Conservation (phyloP, 2,113 vertebrate species). For the Phainopepla nitens region DNA sequence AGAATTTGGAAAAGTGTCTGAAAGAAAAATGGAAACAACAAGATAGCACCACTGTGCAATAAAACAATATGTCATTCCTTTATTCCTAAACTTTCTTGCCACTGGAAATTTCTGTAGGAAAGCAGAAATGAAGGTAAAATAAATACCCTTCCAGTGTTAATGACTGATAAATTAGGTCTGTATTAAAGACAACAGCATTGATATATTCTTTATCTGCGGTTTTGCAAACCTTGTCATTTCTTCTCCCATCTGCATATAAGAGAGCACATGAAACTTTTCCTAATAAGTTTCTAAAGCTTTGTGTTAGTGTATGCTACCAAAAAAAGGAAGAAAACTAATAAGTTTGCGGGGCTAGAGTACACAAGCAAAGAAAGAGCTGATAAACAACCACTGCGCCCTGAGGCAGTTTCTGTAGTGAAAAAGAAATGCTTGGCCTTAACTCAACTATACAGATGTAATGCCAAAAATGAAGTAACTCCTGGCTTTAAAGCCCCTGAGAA, state of each 20-base stretch:
- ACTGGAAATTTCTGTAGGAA: not conserved
- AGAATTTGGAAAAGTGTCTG: not conserved
- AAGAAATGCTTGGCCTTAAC: not conserved
- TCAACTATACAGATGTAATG: not conserved
- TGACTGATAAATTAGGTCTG: not conserved
- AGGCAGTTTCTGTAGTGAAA: not conserved
- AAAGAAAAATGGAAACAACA: not conserved
- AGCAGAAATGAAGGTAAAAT: not conserved
- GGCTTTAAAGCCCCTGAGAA: not conserved
- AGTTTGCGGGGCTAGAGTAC: accelerated
- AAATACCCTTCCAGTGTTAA: not conserved
- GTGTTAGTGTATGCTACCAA: not conserved
- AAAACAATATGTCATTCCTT: not conserved
- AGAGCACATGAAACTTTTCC: not conserved
- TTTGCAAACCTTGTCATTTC: not conserved
- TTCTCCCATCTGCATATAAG: not conserved
- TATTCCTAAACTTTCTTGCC: not conserved
- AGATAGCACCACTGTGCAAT: not conserved
- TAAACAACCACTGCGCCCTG: not conserved
- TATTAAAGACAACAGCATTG: not conserved
- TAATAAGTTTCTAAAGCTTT: not conserved
- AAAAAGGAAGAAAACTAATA: not conserved
- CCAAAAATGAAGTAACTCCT: conserved; percentile 21
- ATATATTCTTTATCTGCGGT: not conserved
- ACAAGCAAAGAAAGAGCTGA: not conserved